Percentiles rank a stretch among this genome's conserved stretches.
Evolutionary conservation across 2,797 vertebrate genomes (phyloP).

Genomic region (Echeneis naucrates): DNA sequence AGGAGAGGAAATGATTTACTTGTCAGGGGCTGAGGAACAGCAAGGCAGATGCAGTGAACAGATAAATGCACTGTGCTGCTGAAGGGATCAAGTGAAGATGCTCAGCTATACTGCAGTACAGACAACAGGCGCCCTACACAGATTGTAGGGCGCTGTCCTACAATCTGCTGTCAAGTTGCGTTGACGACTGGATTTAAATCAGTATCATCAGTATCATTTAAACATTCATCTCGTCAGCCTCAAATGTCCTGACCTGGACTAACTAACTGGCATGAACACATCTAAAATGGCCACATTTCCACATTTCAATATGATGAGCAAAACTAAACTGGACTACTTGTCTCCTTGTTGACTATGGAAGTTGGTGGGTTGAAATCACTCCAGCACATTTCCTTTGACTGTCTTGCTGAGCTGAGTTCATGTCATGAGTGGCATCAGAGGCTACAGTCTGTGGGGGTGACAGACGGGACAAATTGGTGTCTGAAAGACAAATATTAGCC

Average conservation of each 20-base stretch:
- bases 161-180: not conserved
- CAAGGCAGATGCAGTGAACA: slow-evolving; percentile 63
- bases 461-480: slow-evolving; percentile 48
- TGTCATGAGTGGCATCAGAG: slow-evolving; percentile 25
- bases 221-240: not conserved
- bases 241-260: not conserved
- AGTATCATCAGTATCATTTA: not conserved
- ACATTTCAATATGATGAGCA: not conserved
- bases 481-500: slow-evolving; percentile 59
- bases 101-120: slow-evolving; percentile 41
- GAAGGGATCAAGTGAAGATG: slow-evolving; percentile 64
- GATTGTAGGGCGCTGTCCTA: slow-evolving; percentile 24
- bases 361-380: slow-evolving; percentile 24
- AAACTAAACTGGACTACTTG: not conserved
- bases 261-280: no score
- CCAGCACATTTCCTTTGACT: slow-evolving; percentile 24
- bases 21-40: slow-evolving; percentile 73
- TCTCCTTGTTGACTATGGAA: not conserved
- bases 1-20: slow-evolving; percentile 77
- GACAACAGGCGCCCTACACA: no score
- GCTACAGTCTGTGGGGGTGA: slow-evolving; percentile 31
- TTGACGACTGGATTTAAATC: slow-evolving; percentile 1
- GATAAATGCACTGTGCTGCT: slow-evolving; percentile 68
- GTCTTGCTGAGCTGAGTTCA: slow-evolving; percentile 28
- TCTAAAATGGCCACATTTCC: no score